Percentiles rank a stretch among this genome's conserved stretches.
phyloP scores from a whole-genome alignment of 2,888 invertebrate genomes.

The Muscina levida region DNA sequence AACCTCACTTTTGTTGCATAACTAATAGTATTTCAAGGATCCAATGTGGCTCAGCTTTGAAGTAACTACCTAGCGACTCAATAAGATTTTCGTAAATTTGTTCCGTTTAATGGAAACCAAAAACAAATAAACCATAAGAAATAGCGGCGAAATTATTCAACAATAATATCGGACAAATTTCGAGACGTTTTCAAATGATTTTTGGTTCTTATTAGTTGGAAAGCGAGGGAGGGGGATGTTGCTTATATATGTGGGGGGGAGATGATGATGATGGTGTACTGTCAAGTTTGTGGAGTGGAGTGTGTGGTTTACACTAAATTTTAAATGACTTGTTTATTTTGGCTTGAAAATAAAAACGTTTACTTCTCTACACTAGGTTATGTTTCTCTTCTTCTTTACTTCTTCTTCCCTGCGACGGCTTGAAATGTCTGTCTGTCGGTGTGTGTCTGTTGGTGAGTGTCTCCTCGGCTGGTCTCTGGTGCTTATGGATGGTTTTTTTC shows the following conservation, averaged over 20 bases:
- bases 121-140: too few species aligned
- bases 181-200: background rate
- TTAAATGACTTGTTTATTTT: slow-evolving; percentile 64
- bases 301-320: slow-evolving; percentile 49
- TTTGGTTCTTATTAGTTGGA: background rate
- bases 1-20: too few species aligned
- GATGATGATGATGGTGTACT: background rate
- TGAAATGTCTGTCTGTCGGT: slow-evolving; percentile 18
- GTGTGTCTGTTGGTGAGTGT: slow-evolving; percentile 15
- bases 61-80: slow-evolving; percentile 43
- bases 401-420: slow-evolving; percentile 34
- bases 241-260: background rate
- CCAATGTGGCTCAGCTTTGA: slow-evolving; percentile 60
- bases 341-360: slow-evolving; percentile 56
- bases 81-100: slow-evolving; percentile 29
- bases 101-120: background rate
- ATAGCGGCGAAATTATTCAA: too few species aligned
- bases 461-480: background rate
- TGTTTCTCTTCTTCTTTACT: slow-evolving; percentile 16
- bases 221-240: background rate
- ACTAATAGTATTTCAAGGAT: slow-evolving; percentile 32
- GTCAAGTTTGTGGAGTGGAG: slow-evolving; percentile 14
- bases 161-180: slow-evolving; percentile 17
- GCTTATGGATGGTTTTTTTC: slow-evolving; percentile 19
- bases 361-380: slow-evolving; percentile 24